Evolutionary conservation across 2,888 invertebrate genomes (phyloP).

Genomic region (Trissolcus brochymenae): DNA sequence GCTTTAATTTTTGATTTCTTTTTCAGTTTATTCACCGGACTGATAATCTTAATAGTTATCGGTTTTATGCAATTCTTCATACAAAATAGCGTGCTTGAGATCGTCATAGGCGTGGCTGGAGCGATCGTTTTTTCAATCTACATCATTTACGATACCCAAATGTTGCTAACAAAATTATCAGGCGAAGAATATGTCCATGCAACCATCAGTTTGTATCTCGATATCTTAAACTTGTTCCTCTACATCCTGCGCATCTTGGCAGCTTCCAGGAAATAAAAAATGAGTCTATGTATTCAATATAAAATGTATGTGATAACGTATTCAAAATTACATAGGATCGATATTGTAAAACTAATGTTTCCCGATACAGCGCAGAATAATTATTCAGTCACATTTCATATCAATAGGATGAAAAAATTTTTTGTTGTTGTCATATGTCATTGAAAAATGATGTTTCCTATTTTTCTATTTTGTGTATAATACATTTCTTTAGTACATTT

Average conservation of each 20-base stretch:
- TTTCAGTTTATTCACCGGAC: conserved; percentile 81
- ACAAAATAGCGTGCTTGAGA: conserved; percentile 83
- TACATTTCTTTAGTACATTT: no score
- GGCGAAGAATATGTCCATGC: conserved; percentile 93
- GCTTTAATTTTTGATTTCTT: neutral
- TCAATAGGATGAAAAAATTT: no score
- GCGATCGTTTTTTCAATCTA: conserved; percentile 87
- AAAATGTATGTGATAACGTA: no score
- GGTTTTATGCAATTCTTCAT: conserved; percentile 86
- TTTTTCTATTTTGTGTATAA: no score
- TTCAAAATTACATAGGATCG: neutral
- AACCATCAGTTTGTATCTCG: conserved; percentile 90
- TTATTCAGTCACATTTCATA: no score
- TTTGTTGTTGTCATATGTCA: no score
- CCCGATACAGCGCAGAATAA: no score
- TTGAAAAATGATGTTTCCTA: no score
- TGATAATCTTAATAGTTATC: conserved; percentile 83
- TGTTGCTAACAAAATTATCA: conserved; percentile 87
- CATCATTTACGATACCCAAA: conserved; percentile 90
- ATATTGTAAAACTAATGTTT: no score
- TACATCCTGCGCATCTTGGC: conserved; percentile 87
- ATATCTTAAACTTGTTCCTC: conserved; percentile 90
- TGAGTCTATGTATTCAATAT: no score
- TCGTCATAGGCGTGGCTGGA: conserved; percentile 84
- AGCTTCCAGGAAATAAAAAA: conserved; percentile 66